phyloP scores from a whole-genome alignment of 37 sponge, comb jelly and placozoan species.

The Cladorhizidae sp. region DNA sequence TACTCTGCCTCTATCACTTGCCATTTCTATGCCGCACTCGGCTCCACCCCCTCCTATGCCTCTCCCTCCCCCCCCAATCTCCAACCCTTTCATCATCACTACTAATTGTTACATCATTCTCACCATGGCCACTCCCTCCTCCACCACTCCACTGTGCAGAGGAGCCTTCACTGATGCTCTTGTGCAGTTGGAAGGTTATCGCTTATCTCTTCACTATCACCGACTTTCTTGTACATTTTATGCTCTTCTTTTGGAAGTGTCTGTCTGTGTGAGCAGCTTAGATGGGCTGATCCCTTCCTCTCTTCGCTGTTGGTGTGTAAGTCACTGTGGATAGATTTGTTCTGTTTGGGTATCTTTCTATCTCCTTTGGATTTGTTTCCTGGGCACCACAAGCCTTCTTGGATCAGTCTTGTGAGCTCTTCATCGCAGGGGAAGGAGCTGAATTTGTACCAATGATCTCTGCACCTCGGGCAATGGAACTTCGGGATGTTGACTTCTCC shows the following conservation, averaged over 20 bases:
- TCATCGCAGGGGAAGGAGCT: constrained; percentile 78
- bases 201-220: background rate
- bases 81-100: background rate
- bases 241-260: background rate
- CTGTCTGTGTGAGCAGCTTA: background rate
- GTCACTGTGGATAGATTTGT: background rate
- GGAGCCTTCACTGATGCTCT: background rate
- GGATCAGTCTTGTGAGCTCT: constrained; percentile 65
- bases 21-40: background rate
- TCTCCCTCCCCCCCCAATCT: no score
- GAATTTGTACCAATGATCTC: constrained; percentile 87
- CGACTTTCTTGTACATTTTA: background rate
- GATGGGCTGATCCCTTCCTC: no score
- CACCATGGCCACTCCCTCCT: constrained; percentile 15
- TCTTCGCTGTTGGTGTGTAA: no score
- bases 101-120: no score
- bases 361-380: constrained; percentile 20
- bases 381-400: constrained; percentile 71
- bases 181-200: constrained; percentile 62
- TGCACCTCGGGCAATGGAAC: constrained; percentile 83
- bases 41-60: background rate
- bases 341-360: background rate
- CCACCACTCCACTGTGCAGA: background rate
- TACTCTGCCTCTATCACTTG: background rate
- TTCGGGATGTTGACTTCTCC: constrained; percentile 72